Evolutionary conservation across 1,140 invertebrate genomes (phyloP), one percentile per base, ranked within the genome.

Genomic region (Drosophila lini): DNA sequence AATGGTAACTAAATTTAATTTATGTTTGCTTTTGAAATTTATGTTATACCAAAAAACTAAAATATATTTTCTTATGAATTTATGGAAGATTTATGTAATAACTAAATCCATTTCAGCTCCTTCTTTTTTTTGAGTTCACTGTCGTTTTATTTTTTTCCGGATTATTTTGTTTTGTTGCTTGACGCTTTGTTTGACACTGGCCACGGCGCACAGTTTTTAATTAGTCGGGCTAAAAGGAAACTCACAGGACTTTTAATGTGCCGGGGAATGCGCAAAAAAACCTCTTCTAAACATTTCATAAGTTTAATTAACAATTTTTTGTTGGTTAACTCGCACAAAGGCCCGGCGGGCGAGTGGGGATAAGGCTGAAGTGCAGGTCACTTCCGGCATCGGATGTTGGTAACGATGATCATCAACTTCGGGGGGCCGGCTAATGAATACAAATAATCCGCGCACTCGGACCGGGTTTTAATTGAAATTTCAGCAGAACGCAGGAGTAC

Each of bases 271-370:
- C 16, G 10, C 7, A 10, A 60, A 48, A 60, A 71, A 60, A 16
- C 75, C 34, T 58, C 65, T 81, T 80, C 73, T 80, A 80, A 78
- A 62, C 75, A 82, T 80, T 81, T 85, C 68, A 85, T 67, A 89
- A 83, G 77, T 83, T 83, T 83, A 88, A 89, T 88, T 89, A 83
- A 78, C 84, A 73, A 64, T 83, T 71, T 70, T 59, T 61, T 77
- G 50, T 65, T 40, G 71, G 70, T 25, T 44, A 57, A 69, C 59
- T 61, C 74, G 45, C 34, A 38, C 55, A 62, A 62, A 71, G 52
- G 55, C 31, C 36, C 40, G 15, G 38, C 32, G 22, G 69, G 45
- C 13, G 47, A 70, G 57, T 65, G 59, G 50, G 42, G 11, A 44
- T 63, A 62, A 65, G 42, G 69, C 65, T 80, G 68, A 88, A 83